Evolutionary conservation across 2,888 invertebrate species (phyloP).

Genomic region (Cacoxenus indagator): DNA sequence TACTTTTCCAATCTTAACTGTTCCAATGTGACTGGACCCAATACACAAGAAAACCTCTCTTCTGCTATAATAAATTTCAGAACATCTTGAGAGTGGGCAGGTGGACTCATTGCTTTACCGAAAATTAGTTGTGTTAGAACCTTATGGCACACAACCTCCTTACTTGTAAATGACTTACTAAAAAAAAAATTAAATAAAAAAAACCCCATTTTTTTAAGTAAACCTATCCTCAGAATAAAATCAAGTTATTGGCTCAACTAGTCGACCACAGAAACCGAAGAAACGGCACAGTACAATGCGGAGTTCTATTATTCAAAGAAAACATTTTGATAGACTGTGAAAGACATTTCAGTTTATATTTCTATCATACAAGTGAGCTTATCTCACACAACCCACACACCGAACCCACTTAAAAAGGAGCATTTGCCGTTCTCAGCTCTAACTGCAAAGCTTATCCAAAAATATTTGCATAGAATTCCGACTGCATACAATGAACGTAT

Average conservation of each 20-base stretch:
- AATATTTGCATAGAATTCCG: slow-evolving; percentile 61
- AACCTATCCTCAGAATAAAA: neutral
- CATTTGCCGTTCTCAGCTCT: slow-evolving; percentile 11
- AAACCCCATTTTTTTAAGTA: no score
- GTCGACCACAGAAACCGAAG: neutral
- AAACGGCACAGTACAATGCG: neutral
- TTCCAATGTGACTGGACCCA: no score
- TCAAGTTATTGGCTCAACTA: neutral
- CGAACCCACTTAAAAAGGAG: slow-evolving; percentile 22
- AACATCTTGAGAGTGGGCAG: no score
- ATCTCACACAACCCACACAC: slow-evolving; percentile 21
- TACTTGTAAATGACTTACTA: no score
- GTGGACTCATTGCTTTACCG: no score
- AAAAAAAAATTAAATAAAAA: neutral
- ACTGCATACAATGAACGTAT: slow-evolving; percentile 47
- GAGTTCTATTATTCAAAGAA: slow-evolving; percentile 9
- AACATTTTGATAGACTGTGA: slow-evolving; percentile 39
- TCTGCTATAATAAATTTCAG: no score
- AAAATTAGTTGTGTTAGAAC: no score
- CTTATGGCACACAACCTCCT: no score
- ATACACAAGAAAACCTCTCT: no score
- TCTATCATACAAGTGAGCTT: slow-evolving; percentile 46
- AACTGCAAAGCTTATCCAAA: slow-evolving; percentile 47
- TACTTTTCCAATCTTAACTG: no score
- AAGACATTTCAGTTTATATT: slow-evolving; percentile 58